These are phyloP conservation scores for Neocrepidodera transversa DNA, from an alignment of 2,888 invertebrate species.

Conservation along the genomic window DNA sequence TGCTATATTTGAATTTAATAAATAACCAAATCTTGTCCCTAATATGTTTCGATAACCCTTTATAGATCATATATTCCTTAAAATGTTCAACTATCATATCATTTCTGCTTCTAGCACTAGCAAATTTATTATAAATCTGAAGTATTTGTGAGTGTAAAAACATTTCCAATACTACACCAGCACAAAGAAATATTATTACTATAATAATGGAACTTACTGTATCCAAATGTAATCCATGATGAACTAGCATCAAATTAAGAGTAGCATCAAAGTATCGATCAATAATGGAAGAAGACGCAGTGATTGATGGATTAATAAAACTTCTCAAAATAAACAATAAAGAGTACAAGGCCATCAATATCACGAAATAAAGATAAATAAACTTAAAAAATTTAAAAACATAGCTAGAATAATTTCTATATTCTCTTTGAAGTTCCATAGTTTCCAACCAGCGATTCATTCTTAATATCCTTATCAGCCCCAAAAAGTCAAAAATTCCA, in stretches of 20 bases:
- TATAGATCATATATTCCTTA: slow-evolving; percentile 59
- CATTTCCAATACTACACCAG: not conserved
- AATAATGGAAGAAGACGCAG: not conserved
- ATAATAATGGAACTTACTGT: not conserved
- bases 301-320: too few relatives aligned
- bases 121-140: slow-evolving; percentile 46
- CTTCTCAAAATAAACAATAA: too few relatives aligned
- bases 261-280: not conserved
- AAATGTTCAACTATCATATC: slow-evolving; percentile 55
- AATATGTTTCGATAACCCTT: slow-evolving; percentile 56
- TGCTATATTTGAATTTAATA: slow-evolving; percentile 58
- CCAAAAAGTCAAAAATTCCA: not conserved
- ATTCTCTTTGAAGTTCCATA: not conserved
- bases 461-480: not conserved
- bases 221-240: not conserved
- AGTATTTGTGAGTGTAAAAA: slow-evolving; percentile 41
- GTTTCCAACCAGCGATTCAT: not conserved
- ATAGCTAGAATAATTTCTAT: slow-evolving; percentile 23
- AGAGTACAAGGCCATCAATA: slow-evolving; percentile 2
- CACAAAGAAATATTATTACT: not conserved
- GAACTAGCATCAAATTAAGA: not conserved
- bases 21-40: slow-evolving; percentile 55
- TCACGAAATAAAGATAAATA: not conserved
- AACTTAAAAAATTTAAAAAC: slow-evolving; percentile 17
- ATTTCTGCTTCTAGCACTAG: slow-evolving; percentile 48